These are phyloP conservation scores for Diachasma alloeum DNA, from an alignment of 1,140 invertebrate species.

Conservation along the genomic window DNA sequence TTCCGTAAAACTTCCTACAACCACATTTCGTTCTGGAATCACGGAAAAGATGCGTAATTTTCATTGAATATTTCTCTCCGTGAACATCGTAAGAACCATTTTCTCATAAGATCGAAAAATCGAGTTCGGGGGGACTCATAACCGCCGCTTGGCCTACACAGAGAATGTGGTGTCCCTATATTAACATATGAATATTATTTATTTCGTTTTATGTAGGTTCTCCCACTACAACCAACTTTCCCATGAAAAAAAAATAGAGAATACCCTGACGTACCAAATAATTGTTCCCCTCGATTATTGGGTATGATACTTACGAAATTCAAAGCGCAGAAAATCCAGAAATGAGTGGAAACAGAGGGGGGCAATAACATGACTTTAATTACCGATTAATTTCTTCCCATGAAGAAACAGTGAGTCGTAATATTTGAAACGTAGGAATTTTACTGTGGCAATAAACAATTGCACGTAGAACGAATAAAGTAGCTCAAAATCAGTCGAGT, in stretches of 20 bases:
- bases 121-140: too few relatives aligned
- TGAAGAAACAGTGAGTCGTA: slow-evolving; percentile 12
- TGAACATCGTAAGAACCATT: too few relatives aligned
- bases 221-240: background rate
- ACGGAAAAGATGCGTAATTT: too few relatives aligned
- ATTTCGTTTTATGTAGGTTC: background rate
- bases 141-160: too few relatives aligned
- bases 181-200: too few relatives aligned
- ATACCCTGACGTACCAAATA: background rate
- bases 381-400: slow-evolving; percentile 25
- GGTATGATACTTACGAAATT: background rate
- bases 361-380: slow-evolving; percentile 4
- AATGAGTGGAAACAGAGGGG: background rate
- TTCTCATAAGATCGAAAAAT: too few relatives aligned
- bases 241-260: background rate
- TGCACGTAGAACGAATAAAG: slow-evolving; percentile 15
- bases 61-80: too few relatives aligned
- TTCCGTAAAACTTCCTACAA: too few relatives aligned
- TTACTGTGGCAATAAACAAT: slow-evolving; percentile 24
- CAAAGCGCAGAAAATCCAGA: background rate
- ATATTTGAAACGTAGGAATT: background rate
- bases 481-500: slow-evolving; percentile 27
- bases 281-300: background rate
- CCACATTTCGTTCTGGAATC: too few relatives aligned
- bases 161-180: too few relatives aligned